These are phyloP conservation scores for Galagoides demidoff DNA, from an alignment of 2,797 vertebrate genomes.

Conservation along the genomic window DNA sequence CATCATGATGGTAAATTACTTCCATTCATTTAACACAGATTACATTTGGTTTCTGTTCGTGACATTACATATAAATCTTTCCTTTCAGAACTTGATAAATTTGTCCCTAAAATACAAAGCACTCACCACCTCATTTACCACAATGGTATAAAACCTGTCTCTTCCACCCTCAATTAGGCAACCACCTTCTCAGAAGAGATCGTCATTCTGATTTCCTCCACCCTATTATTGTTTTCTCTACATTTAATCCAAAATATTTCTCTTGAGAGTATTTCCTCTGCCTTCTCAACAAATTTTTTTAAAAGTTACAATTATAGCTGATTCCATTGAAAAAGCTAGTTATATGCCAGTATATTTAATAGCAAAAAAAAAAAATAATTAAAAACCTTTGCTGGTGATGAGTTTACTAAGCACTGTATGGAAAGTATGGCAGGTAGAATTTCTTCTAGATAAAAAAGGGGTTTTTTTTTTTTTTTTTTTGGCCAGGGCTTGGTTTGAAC, in stretches of 20 bases:
- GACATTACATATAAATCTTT: constrained; percentile 17
- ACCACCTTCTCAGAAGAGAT: not conserved
- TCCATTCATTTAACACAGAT: constrained; percentile 31
- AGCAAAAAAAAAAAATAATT: too few relatives aligned
- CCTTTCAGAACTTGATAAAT: not conserved
- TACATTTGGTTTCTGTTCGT: constrained; percentile 1
- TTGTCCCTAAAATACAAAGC: not conserved
- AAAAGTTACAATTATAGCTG: too few relatives aligned
- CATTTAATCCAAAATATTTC: not conserved
- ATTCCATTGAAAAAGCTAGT: too few relatives aligned
- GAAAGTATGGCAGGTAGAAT: too few relatives aligned
- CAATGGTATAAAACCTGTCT: not conserved
- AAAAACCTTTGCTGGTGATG: too few relatives aligned
- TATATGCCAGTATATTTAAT: too few relatives aligned
- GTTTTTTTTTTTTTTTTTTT: too few relatives aligned
- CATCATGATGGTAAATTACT: not conserved
- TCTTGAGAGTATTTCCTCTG: not conserved
- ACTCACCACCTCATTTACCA: not conserved
- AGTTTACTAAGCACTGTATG: too few relatives aligned
- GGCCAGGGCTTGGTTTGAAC: too few relatives aligned
- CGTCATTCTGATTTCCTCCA: not conserved
- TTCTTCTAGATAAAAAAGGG: too few relatives aligned
- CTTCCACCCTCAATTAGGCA: not conserved
- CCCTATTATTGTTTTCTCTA: not conserved
- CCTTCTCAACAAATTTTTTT: not conserved